Base-by-base conservation (phyloP, 2,797 vertebrate species). In the Malurus leucopterus region DNA sequence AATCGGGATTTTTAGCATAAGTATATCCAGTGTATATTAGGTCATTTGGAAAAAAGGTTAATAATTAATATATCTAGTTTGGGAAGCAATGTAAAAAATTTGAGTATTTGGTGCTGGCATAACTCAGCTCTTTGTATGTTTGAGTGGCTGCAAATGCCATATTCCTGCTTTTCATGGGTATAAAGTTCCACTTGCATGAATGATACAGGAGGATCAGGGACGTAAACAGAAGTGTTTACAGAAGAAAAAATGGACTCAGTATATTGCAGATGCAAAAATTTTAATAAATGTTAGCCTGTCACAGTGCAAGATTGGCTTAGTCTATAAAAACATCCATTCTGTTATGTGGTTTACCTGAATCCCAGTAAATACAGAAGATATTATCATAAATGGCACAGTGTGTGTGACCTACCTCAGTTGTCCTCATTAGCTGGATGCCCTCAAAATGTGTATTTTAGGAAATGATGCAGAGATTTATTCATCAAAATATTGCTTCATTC, bases 401-500 rank as follows among this genome's bases (percentile, higher is more conserved):
- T 36, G 21, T n/a, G 54, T 79, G 70, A 51, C 29, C 38, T 40
- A 11, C 32, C 43, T 87, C 47, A 32, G 12, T 38, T 78, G 15
- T 51, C 32, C 58, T 88, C 44, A 46, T 73, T 71, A 84, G 57
- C 4, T 84, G 68, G 22, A 18, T 9, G 9, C 40, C 21, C 40
- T 73, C 70, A 88, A 91, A 93, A 38, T 0, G 2, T 38, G 46
- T 11, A 2, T 51, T 5, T 73, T 75, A 68, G 46, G 51, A 90
- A 74, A 46, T 19, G 32, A 80, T 70, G 70, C 58, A 73, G 61
- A 73, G 73, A 85, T 95, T 92, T 95, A 61, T 75, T 90, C 58
- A 80, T 41, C 23, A 74, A 91, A 80, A 57, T 57, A 62, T 87
- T 81, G 67, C 91, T 95, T 93, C 69, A 17, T 91, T 92, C 75